phyloP scores from a whole-genome alignment of 1,140 invertebrate genomes.

The Atopsyche davidsoni region DNA sequence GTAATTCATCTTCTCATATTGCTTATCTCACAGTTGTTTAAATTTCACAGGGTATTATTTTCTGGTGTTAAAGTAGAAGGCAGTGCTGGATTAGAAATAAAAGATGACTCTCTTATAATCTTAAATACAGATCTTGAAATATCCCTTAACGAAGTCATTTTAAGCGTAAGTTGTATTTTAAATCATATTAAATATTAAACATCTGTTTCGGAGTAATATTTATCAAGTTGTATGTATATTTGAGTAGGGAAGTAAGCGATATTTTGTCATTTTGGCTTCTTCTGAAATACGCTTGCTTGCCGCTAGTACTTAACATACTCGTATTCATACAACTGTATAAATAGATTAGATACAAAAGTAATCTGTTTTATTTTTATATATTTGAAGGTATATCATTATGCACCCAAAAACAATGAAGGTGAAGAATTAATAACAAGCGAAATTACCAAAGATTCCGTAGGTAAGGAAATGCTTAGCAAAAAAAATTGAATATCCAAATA shows the following conservation, averaged over 20 bases:
- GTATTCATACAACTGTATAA: too few relatives aligned
- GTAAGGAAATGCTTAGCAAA: too few relatives aligned
- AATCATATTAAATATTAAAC: too few relatives aligned
- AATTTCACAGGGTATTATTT: slow-evolving; percentile 13
- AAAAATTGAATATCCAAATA: not conserved
- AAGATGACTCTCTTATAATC: slow-evolving; percentile 25
- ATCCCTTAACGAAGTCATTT: slow-evolving; percentile 18
- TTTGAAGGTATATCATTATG: slow-evolving; percentile 25
- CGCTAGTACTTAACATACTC: too few relatives aligned
- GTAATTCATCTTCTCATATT: too few relatives aligned
- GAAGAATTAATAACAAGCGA: slow-evolving; percentile 28
- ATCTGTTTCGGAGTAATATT: too few relatives aligned
- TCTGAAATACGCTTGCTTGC: too few relatives aligned
- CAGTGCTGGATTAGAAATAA: slow-evolving; percentile 25
- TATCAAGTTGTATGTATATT: too few relatives aligned
- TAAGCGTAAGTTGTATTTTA: slow-evolving; percentile 28
- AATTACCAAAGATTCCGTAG: slow-evolving; percentile 25
- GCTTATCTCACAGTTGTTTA: too few relatives aligned
- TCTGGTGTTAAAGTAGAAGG: slow-evolving; percentile 25
- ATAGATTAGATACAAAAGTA: too few relatives aligned
- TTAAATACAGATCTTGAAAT: slow-evolving; percentile 26
- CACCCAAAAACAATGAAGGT: slow-evolving; percentile 20
- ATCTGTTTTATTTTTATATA: not conserved
- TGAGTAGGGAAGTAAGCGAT: too few relatives aligned
- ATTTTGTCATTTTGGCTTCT: too few relatives aligned